A percentile compares a stretch with the other conserved stretches of the same genome.
These are phyloP conservation scores for Hybos culiciformis DNA, from an alignment of 2,888 invertebrate species.

Conservation along the genomic window DNA sequence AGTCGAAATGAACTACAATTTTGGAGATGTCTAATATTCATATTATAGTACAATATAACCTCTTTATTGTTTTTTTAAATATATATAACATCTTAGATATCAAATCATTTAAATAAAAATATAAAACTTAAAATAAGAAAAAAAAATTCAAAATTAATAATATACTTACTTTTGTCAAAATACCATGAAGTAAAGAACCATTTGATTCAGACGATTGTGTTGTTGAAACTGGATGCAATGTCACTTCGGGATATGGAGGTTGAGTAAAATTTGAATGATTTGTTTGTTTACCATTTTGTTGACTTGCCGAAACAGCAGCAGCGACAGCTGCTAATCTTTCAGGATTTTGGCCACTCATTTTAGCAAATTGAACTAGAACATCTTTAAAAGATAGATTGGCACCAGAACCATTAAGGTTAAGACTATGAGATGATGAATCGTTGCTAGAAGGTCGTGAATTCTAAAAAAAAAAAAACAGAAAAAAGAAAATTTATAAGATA, in stretches of 20 bases:
- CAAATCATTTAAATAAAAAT: too few species aligned
- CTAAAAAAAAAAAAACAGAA: conserved; percentile 10
- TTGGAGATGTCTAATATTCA: too few species aligned
- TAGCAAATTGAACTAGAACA: conserved; percentile 61
- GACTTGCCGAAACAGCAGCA: conserved; percentile 12
- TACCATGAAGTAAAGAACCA: conserved; percentile 56
- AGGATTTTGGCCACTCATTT: conserved; percentile 31
- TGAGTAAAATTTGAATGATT: conserved; percentile 7
- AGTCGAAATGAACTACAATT: too few species aligned
- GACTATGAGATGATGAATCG: conserved; percentile 37
- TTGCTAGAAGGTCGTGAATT: conserved; percentile 37
- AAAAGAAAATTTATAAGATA: conserved; percentile 5
- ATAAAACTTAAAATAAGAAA: neutral
- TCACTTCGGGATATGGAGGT: conserved; percentile 60
- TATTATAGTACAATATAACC: too few species aligned
- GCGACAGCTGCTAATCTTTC: conserved; percentile 1
- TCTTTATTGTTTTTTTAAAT: too few species aligned
- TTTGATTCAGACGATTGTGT: conserved; percentile 35
- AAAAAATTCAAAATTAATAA: neutral
- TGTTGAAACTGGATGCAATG: conserved; percentile 52
- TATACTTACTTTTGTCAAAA: conserved; percentile 49
- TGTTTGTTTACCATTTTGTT: conserved; percentile 11
- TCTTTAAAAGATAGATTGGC: conserved; percentile 48
- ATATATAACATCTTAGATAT: too few species aligned
- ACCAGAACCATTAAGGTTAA: conserved; percentile 19